Evolutionary conservation across 1,140 invertebrate species (phyloP), one percentile per base, ranked within the genome.

Genomic region (Camponotus vicinus): DNA sequence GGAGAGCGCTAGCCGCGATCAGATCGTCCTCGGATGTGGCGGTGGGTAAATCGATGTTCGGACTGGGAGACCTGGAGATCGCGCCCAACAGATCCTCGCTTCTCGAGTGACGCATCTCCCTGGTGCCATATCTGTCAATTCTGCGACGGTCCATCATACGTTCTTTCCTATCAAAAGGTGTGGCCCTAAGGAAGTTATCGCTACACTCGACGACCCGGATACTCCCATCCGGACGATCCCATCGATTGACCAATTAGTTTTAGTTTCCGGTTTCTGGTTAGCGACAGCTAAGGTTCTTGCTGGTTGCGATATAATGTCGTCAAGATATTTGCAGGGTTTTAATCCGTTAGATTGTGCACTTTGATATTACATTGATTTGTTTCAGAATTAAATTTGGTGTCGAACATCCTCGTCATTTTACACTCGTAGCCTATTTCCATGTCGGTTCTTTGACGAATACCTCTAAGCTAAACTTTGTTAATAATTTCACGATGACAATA

Each of bases 21-120:
- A 95, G 93, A 73, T 95, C 95, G 76, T 95, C 95, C 80, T 95
- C 94, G 37, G 95, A 95, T 2, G 93, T 92, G 0, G 92, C 90
- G 2, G 87, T 86, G 2, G 93, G 84, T 3, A 94, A 59, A 15
- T 73, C 69, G 18, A 86, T 63, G 55, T 13, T 73, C 18, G 94
- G 92, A 52, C 91, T 94, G 13, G 94, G 93, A 0, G 94, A 92
- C 27, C 91, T 85, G 34, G 92, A 90, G 3, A 91, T 85, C 32
- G 88, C 86, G 78, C 93, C 82, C 27, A 95, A 86, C 9, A 95
- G 79, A 88, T 95, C 94, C 76, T 94, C 95, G 88, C 93, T 96
- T 34, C 91, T 89, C 57, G 92, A 94, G 85, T 94, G 94, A 34
- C 92, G 92, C 92, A 94, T 96, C 89, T 94, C 95, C 18, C 90